Conservation (phyloP, 2,888 invertebrate genomes). For the Eilema depressum region DNA sequence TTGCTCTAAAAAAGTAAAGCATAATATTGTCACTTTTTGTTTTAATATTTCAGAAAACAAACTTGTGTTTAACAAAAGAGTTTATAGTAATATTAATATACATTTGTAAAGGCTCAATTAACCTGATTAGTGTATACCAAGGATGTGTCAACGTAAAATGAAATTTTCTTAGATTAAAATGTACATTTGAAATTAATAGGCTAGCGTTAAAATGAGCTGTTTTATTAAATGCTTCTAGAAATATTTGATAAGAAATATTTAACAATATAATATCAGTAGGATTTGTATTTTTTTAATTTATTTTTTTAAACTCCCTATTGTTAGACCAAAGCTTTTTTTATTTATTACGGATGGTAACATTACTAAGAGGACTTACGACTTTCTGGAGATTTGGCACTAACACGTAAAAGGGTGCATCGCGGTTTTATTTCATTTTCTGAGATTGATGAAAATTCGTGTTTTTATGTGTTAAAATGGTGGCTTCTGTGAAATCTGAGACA, state of each 20-base stretch:
- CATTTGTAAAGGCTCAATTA: constrained; percentile 50
- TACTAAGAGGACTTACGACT: constrained; percentile 20
- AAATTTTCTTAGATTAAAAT: constrained; percentile 50
- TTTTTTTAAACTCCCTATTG: constrained; percentile 54
- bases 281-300: constrained; percentile 59
- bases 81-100: constrained; percentile 30
- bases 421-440: too few relatives aligned
- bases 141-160: constrained; percentile 54
- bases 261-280: constrained; percentile 38
- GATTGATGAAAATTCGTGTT: too few relatives aligned
- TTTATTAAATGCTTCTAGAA: constrained; percentile 40
- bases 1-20: neutral
- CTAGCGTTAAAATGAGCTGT: constrained; percentile 38
- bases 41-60: constrained; percentile 19
- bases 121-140: constrained; percentile 52
- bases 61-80: constrained; percentile 26
- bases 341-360: constrained; percentile 57
- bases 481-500: too few relatives aligned
- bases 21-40: constrained; percentile 6
- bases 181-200: constrained; percentile 49
- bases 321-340: constrained; percentile 78
- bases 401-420: neutral
- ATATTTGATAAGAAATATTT: constrained; percentile 34
- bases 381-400: neutral
- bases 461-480: too few relatives aligned